Base-by-base conservation (phyloP, 2,797 vertebrate genomes). In the Pangasius macronema region DNA sequence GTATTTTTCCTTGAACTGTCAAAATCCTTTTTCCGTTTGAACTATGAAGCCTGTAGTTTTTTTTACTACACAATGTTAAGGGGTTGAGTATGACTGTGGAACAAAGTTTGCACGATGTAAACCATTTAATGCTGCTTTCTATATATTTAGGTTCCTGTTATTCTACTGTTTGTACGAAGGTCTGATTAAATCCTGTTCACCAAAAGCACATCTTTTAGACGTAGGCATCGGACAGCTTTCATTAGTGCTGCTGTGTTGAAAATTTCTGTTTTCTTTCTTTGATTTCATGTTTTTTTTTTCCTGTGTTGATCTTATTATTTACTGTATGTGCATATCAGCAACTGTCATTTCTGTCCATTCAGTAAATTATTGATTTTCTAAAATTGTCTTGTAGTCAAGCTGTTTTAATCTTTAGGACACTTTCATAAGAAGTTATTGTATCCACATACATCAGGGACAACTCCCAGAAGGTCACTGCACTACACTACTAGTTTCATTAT, bases 71-170 rank as follows among this genome's bases (percentile, higher is more conserved):
- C 14, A 61, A 68, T 83, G 86, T 83, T 72, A 75, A 49, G 53
- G 27, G 49, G 82, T 84, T 86, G 63, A 85, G 65, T 46, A 65
- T 24, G 79, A 87, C 67, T 65, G 57, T 61, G 70, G 76, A 86
- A 89, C 61, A 55, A 81, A 24, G 63, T 86, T 89, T 89, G 87
- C 87, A 87, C 85, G 81, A 85, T 79, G 65, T 88, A 86, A 89
- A 86, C 57, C 36, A 85, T 80, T 85, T 65, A 88, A 85, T 83
- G 89, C 88, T 91, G 91, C 89, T 90, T 88, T 82, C 82, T 53
- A 13, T 36, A 24, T 68, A 68, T 87, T 85, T 82, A 70, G 59
- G 53, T 82, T 84, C 59, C 61, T 36, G 14, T 82, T 87, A 7
- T 39, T 86, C 75, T 81, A 22, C 83, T 70, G 82, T 83, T 86